These are phyloP conservation scores for Dichetophora obliterata DNA, from an alignment of 2,888 invertebrate genomes.

Conservation along the genomic window DNA sequence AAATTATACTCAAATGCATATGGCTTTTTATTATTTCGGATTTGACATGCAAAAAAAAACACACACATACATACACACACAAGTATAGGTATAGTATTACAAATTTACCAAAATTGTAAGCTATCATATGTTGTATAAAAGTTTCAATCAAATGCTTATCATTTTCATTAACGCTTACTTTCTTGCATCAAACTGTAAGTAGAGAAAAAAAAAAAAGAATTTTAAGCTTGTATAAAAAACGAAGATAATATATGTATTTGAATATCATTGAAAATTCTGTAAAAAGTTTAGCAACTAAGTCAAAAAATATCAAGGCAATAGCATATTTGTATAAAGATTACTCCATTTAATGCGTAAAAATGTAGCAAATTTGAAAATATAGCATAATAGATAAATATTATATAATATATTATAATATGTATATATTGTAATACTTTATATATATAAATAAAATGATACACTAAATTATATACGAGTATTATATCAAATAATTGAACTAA, in stretches of 20 bases:
- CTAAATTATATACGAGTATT: background rate
- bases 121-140: too few relatives aligned
- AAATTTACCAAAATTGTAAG: too few relatives aligned
- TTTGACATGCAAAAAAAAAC: too few relatives aligned
- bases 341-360: background rate
- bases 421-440: conserved; percentile 14
- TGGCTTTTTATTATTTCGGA: too few relatives aligned
- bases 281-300: conserved; percentile 25
- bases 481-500: background rate
- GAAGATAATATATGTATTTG: background rate
- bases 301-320: background rate
- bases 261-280: background rate
- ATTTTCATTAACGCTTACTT: too few relatives aligned
- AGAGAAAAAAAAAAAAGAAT: too few relatives aligned
- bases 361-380: background rate
- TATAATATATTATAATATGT: background rate
- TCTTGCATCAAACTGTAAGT: too few relatives aligned
- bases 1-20: too few relatives aligned
- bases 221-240: too few relatives aligned
- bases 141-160: too few relatives aligned
- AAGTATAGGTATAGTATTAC: too few relatives aligned
- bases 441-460: background rate
- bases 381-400: background rate
- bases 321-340: background rate
- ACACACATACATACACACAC: too few relatives aligned